These are phyloP conservation scores for Drosophila koepferae DNA, from an alignment of 2,888 invertebrate genomes.

Conservation along the genomic window DNA sequence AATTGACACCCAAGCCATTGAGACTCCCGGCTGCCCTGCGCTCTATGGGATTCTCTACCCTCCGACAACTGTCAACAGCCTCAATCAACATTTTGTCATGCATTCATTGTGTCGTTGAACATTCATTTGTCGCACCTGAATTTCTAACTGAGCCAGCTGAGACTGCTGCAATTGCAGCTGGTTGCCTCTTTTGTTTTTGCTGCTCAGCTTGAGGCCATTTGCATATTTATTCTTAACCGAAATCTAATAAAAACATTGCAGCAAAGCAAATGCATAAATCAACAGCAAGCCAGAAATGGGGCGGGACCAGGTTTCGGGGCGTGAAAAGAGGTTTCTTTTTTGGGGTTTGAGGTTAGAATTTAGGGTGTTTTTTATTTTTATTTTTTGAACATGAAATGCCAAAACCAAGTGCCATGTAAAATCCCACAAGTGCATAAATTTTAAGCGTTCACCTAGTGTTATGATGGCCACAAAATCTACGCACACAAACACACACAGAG, in stretches of 20 bases:
- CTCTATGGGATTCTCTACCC: neutral
- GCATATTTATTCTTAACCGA: constrained; percentile 61
- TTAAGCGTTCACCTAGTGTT: constrained; percentile 59
- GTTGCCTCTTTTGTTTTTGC: constrained; percentile 18
- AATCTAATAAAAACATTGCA: constrained; percentile 73
- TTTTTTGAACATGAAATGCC: constrained; percentile 30
- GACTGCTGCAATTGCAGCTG: constrained; percentile 6
- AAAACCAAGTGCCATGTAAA: constrained; percentile 51
- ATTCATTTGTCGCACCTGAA: constrained; percentile 49
- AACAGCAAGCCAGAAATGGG: neutral
- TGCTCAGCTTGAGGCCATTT: constrained; percentile 33
- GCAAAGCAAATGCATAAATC: constrained; percentile 65
- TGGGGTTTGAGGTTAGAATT: neutral
- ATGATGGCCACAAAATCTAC: constrained; percentile 45
- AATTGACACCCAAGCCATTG: constrained; percentile 12
- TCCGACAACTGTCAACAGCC: constrained; percentile 25
- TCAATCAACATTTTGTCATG: constrained; percentile 61
- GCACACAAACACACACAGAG: constrained; percentile 8
- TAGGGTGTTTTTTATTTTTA: neutral
- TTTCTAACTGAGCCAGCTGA: neutral
- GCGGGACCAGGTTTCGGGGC: neutral
- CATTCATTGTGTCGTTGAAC: constrained; percentile 43
- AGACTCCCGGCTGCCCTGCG: neutral
- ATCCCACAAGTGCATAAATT: constrained; percentile 78
- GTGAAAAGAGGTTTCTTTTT: neutral